Evolutionary conservation across 2,888 invertebrate genomes (phyloP).

Genomic region (Bombylius major): DNA sequence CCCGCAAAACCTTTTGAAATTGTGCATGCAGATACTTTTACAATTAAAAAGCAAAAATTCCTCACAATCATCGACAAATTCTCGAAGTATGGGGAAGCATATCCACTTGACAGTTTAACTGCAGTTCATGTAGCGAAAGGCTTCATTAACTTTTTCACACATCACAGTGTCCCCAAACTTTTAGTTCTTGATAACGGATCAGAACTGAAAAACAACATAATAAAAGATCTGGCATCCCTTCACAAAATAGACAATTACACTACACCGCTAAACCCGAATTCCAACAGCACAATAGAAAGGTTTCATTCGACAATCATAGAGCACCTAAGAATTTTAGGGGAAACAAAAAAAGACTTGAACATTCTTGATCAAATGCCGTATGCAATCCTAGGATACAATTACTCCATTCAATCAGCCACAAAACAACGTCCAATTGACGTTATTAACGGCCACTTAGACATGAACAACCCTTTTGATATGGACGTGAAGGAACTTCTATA

Average conservation of each 20-base stretch:
- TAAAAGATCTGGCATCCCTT: neutral
- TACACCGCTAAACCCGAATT: neutral
- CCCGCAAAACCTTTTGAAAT: conserved; percentile 25
- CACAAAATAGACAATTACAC: neutral
- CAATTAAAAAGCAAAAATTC: neutral
- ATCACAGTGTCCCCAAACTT: neutral
- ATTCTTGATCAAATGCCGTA: neutral
- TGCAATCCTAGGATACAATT: neutral
- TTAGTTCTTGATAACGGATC: neutral
- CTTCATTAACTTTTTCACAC: neutral
- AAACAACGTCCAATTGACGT: neutral
- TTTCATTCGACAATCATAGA: neutral
- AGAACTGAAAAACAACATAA: neutral
- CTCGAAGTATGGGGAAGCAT: neutral
- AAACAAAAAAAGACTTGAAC: neutral
- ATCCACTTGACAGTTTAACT: neutral
- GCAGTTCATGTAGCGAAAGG: neutral
- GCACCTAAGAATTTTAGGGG: neutral
- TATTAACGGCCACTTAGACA: neutral
- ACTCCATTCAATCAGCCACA: neutral
- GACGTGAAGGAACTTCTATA: neutral
- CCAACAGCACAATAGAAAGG: neutral
- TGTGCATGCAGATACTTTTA: conserved; percentile 11
- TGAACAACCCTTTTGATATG: neutral
- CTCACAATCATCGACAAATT: neutral